Evolutionary conservation across 2,797 vertebrate genomes (phyloP).

Genomic region (Thripadectes ignobilis): DNA sequence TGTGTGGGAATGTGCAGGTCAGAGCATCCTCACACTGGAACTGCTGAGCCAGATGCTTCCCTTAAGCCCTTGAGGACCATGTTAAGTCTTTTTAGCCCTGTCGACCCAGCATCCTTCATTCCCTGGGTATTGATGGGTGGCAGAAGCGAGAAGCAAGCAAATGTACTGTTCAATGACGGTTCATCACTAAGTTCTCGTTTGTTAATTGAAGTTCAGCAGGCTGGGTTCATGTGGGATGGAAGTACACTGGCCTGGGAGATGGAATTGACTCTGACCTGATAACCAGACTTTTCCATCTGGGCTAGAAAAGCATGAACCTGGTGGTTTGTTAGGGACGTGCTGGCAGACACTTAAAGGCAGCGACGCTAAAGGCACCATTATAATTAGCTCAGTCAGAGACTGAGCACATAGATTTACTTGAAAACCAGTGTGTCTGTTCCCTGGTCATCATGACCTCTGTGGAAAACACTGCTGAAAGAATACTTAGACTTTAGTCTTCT

Average conservation of each 20-base stretch:
- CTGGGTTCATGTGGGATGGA: background rate
- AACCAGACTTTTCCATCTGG: background rate
- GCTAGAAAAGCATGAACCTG: background rate
- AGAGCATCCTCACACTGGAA: background rate
- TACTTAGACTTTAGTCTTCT: background rate
- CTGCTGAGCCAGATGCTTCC: background rate
- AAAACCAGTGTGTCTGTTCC: background rate
- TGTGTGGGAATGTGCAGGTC: fast-evolving
- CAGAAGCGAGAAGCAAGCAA: background rate
- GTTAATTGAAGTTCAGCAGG: background rate
- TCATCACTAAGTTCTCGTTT: background rate
- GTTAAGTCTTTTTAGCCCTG: background rate
- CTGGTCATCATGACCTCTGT: background rate
- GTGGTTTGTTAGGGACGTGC: conserved; percentile 24
- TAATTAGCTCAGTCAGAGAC: conserved; percentile 28
- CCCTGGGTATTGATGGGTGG: background rate
- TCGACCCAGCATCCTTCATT: background rate
- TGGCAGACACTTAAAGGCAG: conserved; percentile 36
- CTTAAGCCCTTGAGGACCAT: background rate
- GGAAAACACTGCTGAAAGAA: conserved; percentile 3
- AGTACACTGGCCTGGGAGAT: background rate
- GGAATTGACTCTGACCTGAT: background rate
- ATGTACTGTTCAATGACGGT: fast-evolving
- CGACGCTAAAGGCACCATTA: background rate
- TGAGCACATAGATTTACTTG: conserved; percentile 6